These are phyloP conservation scores for Aplodontia rufa DNA, from an alignment of 2,113 vertebrate species.

Conservation along the genomic window DNA sequence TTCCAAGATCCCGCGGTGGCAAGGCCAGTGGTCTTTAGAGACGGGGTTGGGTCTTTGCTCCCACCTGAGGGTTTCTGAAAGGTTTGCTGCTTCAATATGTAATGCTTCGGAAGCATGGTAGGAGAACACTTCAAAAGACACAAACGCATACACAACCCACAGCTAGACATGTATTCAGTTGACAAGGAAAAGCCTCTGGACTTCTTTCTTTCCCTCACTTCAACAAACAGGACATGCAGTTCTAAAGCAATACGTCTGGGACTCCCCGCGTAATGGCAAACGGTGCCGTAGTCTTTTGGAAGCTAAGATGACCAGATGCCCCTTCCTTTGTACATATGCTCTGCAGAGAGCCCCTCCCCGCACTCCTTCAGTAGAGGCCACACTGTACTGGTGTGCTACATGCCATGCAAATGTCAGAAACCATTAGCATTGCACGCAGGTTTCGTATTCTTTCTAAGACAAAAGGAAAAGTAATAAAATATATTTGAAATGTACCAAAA, in stretches of 20 bases:
- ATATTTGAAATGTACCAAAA: slow-evolving; percentile 82
- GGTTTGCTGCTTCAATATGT: slow-evolving; percentile 65
- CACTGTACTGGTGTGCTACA: slow-evolving; percentile 88
- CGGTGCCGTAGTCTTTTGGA: slow-evolving; percentile 84
- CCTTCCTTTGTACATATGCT: slow-evolving; percentile 88
- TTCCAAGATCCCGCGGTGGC: slow-evolving; percentile 33
- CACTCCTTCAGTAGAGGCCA: slow-evolving; percentile 83
- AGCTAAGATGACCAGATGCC: slow-evolving; percentile 75
- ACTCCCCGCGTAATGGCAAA: slow-evolving; percentile 77
- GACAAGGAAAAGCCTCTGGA: background rate
- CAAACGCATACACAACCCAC: background rate
- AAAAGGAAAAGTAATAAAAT: slow-evolving; percentile 89
- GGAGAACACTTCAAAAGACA: slow-evolving; percentile 67
- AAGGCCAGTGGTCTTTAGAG: slow-evolving; percentile 63
- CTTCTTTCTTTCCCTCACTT: background rate
- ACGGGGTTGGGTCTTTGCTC: slow-evolving; percentile 20
- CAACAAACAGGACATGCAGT: background rate
- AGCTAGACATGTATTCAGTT: background rate
- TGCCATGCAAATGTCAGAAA: slow-evolving; percentile 91
- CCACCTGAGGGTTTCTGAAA: slow-evolving; percentile 61
- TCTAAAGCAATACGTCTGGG: slow-evolving; percentile 61
- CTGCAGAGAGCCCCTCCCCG: slow-evolving; percentile 81
- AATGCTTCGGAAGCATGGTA: slow-evolving; percentile 69
- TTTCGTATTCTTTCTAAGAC: slow-evolving; percentile 91
- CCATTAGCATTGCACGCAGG: slow-evolving; percentile 87